Percentiles rank a stretch among this genome's conserved stretches.
phyloP scores from a whole-genome alignment of 2,797 vertebrate species.

The Thamnophis elegans region DNA sequence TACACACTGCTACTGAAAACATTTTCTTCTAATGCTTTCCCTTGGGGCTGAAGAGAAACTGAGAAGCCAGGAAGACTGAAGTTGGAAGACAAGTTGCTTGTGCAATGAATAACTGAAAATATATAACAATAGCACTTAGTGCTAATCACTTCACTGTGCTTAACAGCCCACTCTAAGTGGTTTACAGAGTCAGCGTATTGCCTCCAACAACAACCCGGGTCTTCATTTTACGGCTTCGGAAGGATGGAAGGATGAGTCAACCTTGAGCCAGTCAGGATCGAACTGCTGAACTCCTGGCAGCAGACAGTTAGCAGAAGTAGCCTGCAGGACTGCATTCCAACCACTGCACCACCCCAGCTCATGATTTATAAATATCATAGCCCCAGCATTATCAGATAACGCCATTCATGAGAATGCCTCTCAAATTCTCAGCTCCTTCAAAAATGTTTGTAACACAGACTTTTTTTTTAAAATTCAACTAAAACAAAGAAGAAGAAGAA shows the following conservation, averaged over 20 bases:
- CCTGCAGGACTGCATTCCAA: not conserved
- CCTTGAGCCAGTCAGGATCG: no score
- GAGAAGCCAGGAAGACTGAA: not conserved
- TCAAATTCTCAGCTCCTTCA: not conserved
- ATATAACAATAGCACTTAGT: not conserved
- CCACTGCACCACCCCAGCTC: not conserved
- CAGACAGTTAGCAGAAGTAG: no score
- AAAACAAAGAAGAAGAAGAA: not conserved
- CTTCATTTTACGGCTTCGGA: no score
- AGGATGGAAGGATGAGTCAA: no score
- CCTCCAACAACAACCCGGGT: no score
- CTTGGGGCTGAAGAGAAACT: not conserved
- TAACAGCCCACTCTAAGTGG: no score
- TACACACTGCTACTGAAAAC: not conserved
- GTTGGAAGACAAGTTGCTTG: not conserved
- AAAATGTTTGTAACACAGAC: not conserved
- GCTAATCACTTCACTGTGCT: not conserved
- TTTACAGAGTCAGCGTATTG: not conserved
- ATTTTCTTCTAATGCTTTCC: not conserved
- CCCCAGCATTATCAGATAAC: not conserved
- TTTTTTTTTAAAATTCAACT: not conserved
- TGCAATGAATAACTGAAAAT: not conserved
- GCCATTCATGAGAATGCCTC: not conserved
- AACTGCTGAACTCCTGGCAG: no score
- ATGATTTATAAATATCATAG: not conserved